These are phyloP conservation scores for Caenorhabditis auriculariae DNA, from an alignment of 2,888 invertebrate species.

Conservation along the genomic window DNA sequence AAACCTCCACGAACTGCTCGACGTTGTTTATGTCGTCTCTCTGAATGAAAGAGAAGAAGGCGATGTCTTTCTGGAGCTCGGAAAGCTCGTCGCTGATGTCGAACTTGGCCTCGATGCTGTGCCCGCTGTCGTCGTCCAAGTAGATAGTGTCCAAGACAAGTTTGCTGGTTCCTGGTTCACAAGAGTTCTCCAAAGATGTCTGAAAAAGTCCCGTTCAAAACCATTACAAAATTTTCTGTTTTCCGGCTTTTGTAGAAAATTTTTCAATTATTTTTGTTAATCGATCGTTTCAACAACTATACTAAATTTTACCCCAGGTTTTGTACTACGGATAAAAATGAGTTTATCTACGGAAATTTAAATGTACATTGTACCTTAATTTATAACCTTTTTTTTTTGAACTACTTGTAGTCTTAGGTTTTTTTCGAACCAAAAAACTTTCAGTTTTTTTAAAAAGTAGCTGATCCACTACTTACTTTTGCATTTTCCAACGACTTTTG, in stretches of 20 bases:
- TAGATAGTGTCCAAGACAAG: conserved; percentile 35
- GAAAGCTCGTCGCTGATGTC: conserved; percentile 50
- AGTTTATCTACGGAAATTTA: too few relatives aligned
- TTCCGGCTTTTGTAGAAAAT: too few relatives aligned
- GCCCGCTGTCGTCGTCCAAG: conserved; percentile 31
- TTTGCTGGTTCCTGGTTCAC: conserved; percentile 22
- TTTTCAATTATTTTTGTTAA: too few relatives aligned
- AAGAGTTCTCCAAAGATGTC: conserved; percentile 45
- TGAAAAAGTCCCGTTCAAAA: too few relatives aligned
- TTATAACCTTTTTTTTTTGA: too few relatives aligned
- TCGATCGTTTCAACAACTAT: too few relatives aligned
- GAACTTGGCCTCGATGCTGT: conserved; percentile 24
- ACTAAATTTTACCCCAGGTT: too few relatives aligned
- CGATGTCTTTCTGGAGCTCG: conserved; percentile 51
- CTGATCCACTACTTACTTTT: conserved; percentile 41
- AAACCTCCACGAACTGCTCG: conserved; percentile 51
- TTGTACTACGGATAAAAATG: too few relatives aligned
- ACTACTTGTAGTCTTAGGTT: too few relatives aligned
- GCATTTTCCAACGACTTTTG: conserved; percentile 50
- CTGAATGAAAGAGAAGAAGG: conserved; percentile 52
- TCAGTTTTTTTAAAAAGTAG: too few relatives aligned
- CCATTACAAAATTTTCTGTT: background rate
- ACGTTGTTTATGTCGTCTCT: conserved; percentile 51
- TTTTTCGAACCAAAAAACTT: too few relatives aligned
- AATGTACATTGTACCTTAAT: too few relatives aligned